A percentile compares a stretch with the other conserved stretches of the same genome.
Evolutionary conservation across 2,888 invertebrate genomes (phyloP).

Genomic region (Trissoscelio sp.): DNA sequence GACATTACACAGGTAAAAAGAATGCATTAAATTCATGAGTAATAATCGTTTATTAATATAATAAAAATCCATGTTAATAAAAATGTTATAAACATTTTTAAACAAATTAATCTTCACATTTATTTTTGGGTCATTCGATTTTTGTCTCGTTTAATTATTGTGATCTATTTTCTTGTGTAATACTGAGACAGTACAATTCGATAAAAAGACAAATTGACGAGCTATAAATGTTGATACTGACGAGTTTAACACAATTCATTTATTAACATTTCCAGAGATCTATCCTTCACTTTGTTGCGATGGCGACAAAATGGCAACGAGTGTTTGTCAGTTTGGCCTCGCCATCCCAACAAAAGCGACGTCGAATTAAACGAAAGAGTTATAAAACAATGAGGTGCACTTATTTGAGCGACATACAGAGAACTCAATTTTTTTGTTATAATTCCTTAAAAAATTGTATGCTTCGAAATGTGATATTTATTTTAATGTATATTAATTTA

Average conservation of each 20-base stretch:
- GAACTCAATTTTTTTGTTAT: conserved; percentile 2
- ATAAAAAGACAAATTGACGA: conserved; percentile 38
- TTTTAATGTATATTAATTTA: conserved; percentile 20
- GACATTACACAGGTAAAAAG: conserved; percentile 15
- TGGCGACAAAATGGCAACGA: not conserved
- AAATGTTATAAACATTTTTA: too few species aligned
- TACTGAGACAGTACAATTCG: conserved; percentile 53
- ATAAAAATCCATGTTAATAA: not conserved
- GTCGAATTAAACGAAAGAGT: conserved; percentile 38
- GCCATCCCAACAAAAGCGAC: not conserved
- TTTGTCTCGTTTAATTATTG: not conserved
- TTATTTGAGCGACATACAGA: conserved; percentile 5
- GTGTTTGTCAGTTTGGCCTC: not conserved
- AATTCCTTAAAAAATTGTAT: conserved; percentile 3
- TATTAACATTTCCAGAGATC: conserved; percentile 31
- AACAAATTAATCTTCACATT: too few species aligned
- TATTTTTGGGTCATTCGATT: too few species aligned
- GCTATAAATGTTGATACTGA: conserved; percentile 58
- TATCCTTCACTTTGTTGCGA: conserved; percentile 18
- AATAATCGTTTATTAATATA: not conserved
- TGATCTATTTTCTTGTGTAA: conserved; percentile 27
- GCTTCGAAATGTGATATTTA: conserved; percentile 55
- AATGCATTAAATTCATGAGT: not conserved
- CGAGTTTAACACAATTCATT: conserved; percentile 43
- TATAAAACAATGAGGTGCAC: conserved; percentile 19